These are phyloP conservation scores for Sinosuthora webbiana DNA, from an alignment of 2,113 vertebrate species.

Conservation along the genomic window DNA sequence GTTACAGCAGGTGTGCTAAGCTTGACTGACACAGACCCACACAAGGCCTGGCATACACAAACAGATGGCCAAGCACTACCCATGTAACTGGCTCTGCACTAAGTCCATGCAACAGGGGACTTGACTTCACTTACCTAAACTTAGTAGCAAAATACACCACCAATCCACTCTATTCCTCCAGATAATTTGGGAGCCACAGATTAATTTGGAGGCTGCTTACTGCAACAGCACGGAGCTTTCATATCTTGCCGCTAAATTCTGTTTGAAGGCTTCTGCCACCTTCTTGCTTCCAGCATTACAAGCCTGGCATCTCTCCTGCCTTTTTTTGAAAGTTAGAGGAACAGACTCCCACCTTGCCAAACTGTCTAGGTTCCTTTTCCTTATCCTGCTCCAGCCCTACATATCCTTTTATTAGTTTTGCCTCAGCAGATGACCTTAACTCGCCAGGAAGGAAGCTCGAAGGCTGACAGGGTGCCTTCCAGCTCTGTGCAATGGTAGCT, in stretches of 20 bases:
- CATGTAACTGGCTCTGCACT: background rate
- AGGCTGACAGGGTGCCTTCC: too few species aligned
- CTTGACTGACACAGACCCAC: background rate
- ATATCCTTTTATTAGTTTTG: background rate
- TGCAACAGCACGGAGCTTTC: background rate
- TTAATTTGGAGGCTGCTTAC: background rate
- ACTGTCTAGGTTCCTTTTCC: background rate
- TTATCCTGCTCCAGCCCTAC: background rate
- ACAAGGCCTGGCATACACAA: background rate
- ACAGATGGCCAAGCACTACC: background rate
- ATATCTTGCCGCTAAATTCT: rapidly evolving
- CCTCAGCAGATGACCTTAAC: background rate
- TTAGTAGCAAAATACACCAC: background rate
- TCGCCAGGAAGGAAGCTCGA: background rate
- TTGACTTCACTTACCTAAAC: background rate
- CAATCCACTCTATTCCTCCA: background rate
- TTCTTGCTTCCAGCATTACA: rapidly evolving
- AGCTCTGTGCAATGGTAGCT: rapidly evolving
- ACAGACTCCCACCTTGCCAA: background rate
- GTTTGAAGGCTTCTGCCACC: background rate
- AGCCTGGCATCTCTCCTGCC: background rate
- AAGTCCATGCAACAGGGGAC: background rate
- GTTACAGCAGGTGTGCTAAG: background rate
- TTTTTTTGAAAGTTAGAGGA: background rate
- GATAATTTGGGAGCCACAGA: background rate